Percentiles rank a stretch among this genome's conserved stretches.
Conservation (phyloP, 2,113 vertebrate genomes). For the Carassius auratus region DNA sequence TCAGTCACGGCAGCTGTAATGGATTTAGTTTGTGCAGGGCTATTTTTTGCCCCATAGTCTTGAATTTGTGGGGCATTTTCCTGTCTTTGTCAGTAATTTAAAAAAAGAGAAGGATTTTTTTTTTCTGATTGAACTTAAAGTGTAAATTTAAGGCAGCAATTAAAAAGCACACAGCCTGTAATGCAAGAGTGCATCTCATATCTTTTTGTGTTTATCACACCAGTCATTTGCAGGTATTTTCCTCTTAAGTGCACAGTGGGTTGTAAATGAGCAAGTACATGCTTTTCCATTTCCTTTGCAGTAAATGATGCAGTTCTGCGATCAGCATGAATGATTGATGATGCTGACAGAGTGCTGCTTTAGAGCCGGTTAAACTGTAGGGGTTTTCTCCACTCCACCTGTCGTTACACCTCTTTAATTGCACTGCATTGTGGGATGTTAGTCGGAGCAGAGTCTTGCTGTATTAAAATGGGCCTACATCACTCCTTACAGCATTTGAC, state of each 20-base stretch:
- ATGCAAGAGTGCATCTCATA: too few relatives aligned
- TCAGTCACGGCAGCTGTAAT: too few relatives aligned
- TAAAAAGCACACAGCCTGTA: not conserved
- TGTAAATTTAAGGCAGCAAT: not conserved
- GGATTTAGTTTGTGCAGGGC: too few relatives aligned
- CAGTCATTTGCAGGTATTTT: not conserved
- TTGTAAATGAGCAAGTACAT: conserved; percentile 26
- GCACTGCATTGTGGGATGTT: conserved; percentile 3
- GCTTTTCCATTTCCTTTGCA: conserved; percentile 5
- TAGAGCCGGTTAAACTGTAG: not conserved
- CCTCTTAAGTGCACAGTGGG: not conserved
- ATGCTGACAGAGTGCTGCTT: conserved; percentile 31
- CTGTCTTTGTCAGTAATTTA: too few relatives aligned
- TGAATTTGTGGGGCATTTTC: too few relatives aligned
- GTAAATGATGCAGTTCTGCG: conserved; percentile 5
- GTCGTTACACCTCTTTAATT: not conserved
- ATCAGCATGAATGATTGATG: conserved; percentile 38
- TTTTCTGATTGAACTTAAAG: too few relatives aligned
- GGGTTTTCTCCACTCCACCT: not conserved
- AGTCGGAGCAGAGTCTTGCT: not conserved
- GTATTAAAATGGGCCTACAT: too few relatives aligned
- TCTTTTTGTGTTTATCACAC: not conserved
- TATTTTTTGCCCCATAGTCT: too few relatives aligned
- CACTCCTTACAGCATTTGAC: too few relatives aligned
- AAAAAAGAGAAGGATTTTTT: too few relatives aligned